Evolutionary conservation across 2,797 vertebrate species (phyloP).

Genomic region (Myotis vivesi): DNA sequence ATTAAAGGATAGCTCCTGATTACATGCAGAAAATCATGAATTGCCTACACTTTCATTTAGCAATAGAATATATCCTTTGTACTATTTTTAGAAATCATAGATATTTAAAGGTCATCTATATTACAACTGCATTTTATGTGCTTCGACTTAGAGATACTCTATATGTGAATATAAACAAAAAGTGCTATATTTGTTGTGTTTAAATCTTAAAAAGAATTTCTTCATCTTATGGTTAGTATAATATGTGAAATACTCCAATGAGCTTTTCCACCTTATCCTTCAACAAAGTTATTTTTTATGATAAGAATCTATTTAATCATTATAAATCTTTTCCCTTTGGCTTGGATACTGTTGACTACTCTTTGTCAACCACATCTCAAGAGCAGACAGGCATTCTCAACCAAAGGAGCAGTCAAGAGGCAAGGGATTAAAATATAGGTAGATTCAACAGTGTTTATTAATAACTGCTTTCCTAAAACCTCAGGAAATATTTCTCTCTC

Average conservation of each 20-base stretch:
- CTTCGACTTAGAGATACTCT: not conserved
- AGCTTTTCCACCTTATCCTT: not conserved
- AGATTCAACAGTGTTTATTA: not conserved
- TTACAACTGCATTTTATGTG: not conserved
- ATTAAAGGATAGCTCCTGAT: not conserved
- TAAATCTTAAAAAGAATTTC: not conserved
- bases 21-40: not conserved
- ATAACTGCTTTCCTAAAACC: not conserved
- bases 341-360: not conserved
- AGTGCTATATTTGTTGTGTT: not conserved
- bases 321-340: constrained; percentile 35
- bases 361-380: constrained; percentile 46
- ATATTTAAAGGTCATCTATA: not conserved
- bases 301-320: constrained; percentile 31
- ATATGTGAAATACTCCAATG: not conserved
- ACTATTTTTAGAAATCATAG: constrained; percentile 13
- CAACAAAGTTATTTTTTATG: not conserved
- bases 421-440: constrained; percentile 9
- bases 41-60: not conserved
- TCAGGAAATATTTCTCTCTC: not conserved
- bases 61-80: not conserved
- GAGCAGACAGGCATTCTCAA: not conserved
- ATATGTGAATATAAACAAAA: not conserved
- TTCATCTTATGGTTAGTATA: not conserved
- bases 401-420: not conserved